These are phyloP conservation scores for Yasuhikotakia modesta DNA, from an alignment of 2,797 vertebrate species.

Conservation along the genomic window DNA sequence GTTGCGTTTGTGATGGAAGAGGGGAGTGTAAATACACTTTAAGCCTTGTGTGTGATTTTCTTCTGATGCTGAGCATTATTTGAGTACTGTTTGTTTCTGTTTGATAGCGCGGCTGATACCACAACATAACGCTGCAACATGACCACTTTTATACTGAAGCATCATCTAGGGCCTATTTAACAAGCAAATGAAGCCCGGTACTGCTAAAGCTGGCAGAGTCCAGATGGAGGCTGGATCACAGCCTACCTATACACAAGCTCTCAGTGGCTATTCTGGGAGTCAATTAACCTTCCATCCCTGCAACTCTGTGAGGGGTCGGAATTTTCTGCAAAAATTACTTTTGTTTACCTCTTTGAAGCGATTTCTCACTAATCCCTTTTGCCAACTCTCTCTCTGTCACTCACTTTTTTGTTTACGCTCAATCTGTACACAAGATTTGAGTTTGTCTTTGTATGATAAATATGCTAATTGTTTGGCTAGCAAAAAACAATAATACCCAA, in stretches of 20 bases:
- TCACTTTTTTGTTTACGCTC: background rate
- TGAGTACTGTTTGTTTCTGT: constrained; percentile 15
- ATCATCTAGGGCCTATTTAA: constrained; percentile 34
- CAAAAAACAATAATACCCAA: background rate
- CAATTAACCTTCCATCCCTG: constrained; percentile 50
- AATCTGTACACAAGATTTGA: background rate
- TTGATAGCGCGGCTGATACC: constrained; percentile 28
- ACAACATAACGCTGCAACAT: constrained; percentile 23
- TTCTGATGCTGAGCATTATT: constrained; percentile 11
- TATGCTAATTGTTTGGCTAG: background rate
- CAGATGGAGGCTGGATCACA: constrained; percentile 35
- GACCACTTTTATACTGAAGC: constrained; percentile 18
- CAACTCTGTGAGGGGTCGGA: constrained; percentile 27
- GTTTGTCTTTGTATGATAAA: too few relatives aligned
- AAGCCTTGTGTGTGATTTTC: constrained; percentile 2
- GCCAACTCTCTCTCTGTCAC: background rate
- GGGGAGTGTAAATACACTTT: background rate
- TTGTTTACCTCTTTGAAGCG: constrained; percentile 36
- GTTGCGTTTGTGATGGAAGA: constrained; percentile 4
- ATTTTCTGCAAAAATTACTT: constrained; percentile 32
- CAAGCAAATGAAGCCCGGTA: constrained; percentile 36
- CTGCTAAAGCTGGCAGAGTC: constrained; percentile 22
- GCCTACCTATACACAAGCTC: constrained; percentile 44
- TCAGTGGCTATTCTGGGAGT: constrained; percentile 48
- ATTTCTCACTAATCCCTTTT: background rate